A percentile compares a stretch with the other conserved stretches of the same genome.
phyloP scores from a whole-genome alignment of 2,113 vertebrate species.

The Corynorhinus townsendii region DNA sequence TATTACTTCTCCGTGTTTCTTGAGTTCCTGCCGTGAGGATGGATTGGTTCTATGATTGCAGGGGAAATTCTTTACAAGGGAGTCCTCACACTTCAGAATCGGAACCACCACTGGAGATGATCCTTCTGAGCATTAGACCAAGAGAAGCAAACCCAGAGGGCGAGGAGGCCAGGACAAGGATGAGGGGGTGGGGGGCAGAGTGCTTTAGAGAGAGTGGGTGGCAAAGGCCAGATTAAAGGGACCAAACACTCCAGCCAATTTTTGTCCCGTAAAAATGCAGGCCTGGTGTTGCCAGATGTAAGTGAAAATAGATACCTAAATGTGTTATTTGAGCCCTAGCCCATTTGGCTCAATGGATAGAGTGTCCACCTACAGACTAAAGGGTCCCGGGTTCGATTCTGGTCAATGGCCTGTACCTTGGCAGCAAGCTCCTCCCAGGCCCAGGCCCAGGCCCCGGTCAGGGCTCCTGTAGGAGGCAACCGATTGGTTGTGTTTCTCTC shows the following conservation, averaged over 20 bases:
- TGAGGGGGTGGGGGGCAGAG: neutral
- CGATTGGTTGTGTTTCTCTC: no score
- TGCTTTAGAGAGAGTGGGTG: rapidly evolving
- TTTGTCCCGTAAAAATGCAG: neutral
- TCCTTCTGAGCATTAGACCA: neutral
- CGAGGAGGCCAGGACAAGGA: neutral
- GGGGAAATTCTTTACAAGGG: neutral
- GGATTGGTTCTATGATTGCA: neutral
- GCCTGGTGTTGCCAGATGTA: neutral
- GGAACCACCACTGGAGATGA: neutral
- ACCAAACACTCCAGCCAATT: neutral
- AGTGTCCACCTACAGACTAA: no score
- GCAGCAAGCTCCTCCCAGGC: no score
- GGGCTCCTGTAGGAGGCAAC: no score
- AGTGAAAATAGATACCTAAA: neutral
- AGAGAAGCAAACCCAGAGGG: neutral
- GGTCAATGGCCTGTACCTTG: no score
- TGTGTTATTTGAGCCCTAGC: neutral
- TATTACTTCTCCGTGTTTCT: neutral
- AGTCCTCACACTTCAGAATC: neutral
- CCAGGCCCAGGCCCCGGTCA: no score
- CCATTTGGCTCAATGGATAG: no score
- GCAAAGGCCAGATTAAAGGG: neutral
- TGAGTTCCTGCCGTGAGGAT: neutral
- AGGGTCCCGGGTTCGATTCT: no score